Base-by-base conservation (phyloP, 2,113 vertebrate species). In the Stomatorhinus ivindoensis region DNA sequence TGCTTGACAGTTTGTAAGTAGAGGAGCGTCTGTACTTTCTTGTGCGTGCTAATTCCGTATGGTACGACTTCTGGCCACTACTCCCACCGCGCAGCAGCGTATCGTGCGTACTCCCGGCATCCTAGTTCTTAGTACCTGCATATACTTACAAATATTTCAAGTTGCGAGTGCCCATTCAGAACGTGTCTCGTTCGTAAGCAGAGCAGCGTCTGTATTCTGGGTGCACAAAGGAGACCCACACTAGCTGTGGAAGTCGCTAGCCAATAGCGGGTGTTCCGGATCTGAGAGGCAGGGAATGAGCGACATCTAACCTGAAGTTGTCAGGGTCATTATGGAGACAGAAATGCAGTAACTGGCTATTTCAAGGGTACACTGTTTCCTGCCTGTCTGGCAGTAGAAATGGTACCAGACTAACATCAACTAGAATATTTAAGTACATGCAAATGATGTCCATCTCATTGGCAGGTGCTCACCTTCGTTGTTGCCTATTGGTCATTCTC, bases 381-480 rank as follows among this genome's bases (percentile, higher is more conserved):
- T 89, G 90, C 87, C 89, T 86, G 92, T 90, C 91, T 87, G 86
- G 87, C 86, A 87, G 90, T 91, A 91, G 89, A 90, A 93, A 92
- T 91, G 90, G 83, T 89, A 91, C 91, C 92, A 91, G 31, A 87
- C 88, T 87, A 89, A 89, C 65, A 84, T 91, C 89, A 92, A 90
- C 89, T 65, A 80, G 89, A 90, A 91, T 90, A 92, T 89, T 92
- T 90, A 93, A 91, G 91, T 91, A 93, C 91, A 93, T 91, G 91
- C 90, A 91, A 93, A 93, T 93, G 85, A 92, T 13, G 44, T 31
- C 21, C 50, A 50, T 86, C 82, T 84, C 84, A 76, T n/a, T 58
- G 69, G 50, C 82, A 61, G 31, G 87, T 73, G 61, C 35, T 39
- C 88, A 15, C n/a, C 65, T 35, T 31, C 46, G n/a, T 17, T 42